phyloP scores from a whole-genome alignment of 2,113 vertebrate species.

The Passer montanus region DNA sequence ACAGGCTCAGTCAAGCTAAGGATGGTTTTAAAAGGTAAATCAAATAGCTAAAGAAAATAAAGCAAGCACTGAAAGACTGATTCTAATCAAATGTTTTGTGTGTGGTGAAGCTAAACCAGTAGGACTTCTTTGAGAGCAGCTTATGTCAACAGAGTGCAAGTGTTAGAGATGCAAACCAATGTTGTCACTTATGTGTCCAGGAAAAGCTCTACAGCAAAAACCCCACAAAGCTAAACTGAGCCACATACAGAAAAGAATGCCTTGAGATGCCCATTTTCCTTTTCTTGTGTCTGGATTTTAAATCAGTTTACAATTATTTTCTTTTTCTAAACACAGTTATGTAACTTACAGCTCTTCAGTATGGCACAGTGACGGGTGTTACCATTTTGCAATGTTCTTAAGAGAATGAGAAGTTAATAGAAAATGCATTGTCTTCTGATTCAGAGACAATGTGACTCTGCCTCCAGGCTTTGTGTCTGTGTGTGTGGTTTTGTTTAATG shows the following conservation, averaged over 20 bases:
- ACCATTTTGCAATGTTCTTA: background rate
- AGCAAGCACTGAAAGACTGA: background rate
- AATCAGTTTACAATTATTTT: background rate
- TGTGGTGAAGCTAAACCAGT: background rate
- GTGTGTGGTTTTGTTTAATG: background rate
- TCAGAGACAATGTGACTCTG: background rate
- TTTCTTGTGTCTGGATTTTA: background rate
- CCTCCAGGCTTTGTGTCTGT: background rate
- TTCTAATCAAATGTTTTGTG: background rate
- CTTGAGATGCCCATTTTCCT: background rate
- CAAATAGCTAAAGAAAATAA: background rate
- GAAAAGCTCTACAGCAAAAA: background rate
- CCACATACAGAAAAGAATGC: background rate
- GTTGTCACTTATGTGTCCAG: background rate
- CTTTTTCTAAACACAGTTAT: background rate
- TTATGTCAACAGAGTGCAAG: background rate
- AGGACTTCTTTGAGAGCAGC: background rate
- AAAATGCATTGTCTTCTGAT: background rate
- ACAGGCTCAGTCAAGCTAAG: background rate
- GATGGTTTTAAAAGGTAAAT: background rate
- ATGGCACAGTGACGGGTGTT: fast-evolving
- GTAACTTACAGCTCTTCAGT: background rate
- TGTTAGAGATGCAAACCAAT: background rate
- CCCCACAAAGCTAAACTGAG: background rate
- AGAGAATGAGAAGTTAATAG: background rate